Evolutionary conservation across 1,140 invertebrate species (phyloP).

Genomic region (Phymorhynchus buccinoides): DNA sequence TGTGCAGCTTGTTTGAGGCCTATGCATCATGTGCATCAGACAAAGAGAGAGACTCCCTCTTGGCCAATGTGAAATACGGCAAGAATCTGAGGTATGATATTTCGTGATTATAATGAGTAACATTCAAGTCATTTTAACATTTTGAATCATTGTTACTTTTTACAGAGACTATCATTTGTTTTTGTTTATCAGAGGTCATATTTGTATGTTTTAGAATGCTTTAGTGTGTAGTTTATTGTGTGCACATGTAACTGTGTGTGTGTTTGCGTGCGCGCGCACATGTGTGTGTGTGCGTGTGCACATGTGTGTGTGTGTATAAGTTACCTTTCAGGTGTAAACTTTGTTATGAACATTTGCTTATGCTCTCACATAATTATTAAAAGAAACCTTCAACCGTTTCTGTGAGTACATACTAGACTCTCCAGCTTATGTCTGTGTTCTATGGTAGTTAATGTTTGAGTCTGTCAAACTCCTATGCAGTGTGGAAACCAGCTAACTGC

Average conservation of each 20-base stretch:
- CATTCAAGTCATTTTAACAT: neutral
- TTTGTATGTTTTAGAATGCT: neutral
- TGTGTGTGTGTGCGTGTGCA: neutral
- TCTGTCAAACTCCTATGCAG: neutral
- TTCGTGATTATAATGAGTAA: neutral
- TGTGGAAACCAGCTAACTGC: neutral
- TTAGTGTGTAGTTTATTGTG: no score
- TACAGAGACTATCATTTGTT: no score
- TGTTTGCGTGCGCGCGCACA: no score
- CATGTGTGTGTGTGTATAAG: neutral
- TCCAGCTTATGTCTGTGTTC: no score
- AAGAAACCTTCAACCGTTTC: no score
- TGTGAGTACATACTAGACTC: no score
- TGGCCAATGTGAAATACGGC: slow-evolving; percentile 34
- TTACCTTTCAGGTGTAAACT: no score
- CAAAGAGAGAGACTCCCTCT: slow-evolving; percentile 30
- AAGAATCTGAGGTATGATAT: slow-evolving; percentile 29
- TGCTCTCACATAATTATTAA: no score
- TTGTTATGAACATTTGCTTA: no score
- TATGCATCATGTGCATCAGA: slow-evolving; percentile 3
- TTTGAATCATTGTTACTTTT: no score
- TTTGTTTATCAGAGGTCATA: neutral
- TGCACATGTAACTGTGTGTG: neutral
- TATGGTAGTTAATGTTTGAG: neutral
- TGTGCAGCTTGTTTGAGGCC: slow-evolving; percentile 34